phyloP scores from a whole-genome alignment of 2,888 invertebrate species.

The Ashinkailepas kermadecensis region DNA sequence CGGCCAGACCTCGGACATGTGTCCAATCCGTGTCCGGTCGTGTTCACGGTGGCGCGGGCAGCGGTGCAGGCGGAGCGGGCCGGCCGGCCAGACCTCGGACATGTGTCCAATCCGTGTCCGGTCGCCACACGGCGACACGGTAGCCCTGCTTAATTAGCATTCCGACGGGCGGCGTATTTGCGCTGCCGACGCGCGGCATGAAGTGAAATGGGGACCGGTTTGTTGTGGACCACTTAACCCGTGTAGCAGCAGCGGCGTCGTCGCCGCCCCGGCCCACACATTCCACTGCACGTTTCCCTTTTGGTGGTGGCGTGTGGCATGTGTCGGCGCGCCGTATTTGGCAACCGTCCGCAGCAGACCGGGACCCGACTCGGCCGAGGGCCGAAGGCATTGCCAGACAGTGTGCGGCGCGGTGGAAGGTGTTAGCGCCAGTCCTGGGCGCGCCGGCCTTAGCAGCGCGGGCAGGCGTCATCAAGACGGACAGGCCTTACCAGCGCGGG shows the following conservation, averaged over 20 bases:
- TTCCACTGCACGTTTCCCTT: background rate
- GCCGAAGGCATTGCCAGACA: no score
- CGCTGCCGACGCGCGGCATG: background rate
- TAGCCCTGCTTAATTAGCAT: background rate
- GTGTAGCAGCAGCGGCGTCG: background rate
- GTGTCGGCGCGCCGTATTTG: background rate
- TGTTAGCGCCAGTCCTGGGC: no score
- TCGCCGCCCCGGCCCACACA: background rate
- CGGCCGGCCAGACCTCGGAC: background rate
- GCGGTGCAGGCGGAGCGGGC: background rate
- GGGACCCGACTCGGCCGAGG: no score
- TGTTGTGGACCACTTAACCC: background rate
- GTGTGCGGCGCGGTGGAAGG: no score
- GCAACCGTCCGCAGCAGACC: background rate
- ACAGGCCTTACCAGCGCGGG: no score
- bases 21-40: no score
- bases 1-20: no score
- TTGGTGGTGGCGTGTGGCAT: background rate
- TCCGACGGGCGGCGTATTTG: background rate
- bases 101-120: no score
- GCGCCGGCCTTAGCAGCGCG: no score
- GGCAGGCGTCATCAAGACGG: no score
- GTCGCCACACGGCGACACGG: no score
- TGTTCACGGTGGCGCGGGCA: no score
- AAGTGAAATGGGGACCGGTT: background rate